A percentile compares a stretch with the other conserved stretches of the same genome.
These are phyloP conservation scores for Hirudo medicinalis DNA, from an alignment of 1,140 invertebrate species.

Conservation along the genomic window DNA sequence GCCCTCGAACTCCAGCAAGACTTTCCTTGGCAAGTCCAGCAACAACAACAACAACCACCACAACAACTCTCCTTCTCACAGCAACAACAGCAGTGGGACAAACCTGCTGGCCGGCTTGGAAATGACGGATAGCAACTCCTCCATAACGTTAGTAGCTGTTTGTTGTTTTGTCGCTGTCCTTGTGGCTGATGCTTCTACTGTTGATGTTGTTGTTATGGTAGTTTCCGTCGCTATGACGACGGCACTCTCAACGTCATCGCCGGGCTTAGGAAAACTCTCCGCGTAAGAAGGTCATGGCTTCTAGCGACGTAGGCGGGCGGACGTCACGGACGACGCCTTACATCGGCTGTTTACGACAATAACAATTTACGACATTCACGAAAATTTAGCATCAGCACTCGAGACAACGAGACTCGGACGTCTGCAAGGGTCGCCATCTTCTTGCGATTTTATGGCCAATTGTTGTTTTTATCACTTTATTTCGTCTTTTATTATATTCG, in stretches of 20 bases:
- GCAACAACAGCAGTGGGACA: not conserved
- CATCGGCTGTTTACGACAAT: too few species aligned
- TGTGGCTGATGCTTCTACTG: not conserved
- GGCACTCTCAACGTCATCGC: too few species aligned
- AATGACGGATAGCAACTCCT: not conserved
- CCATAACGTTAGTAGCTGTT: not conserved
- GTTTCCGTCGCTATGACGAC: not conserved
- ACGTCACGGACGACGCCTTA: too few species aligned
- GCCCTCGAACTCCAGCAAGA: not conserved
- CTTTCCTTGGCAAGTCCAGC: not conserved
- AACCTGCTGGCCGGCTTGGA: not conserved
- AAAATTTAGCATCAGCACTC: too few species aligned
- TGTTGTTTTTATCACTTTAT: not conserved
- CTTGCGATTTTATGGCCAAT: not conserved
- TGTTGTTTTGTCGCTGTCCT: not conserved
- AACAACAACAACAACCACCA: slow-evolving; percentile 4
- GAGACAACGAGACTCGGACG: too few species aligned
- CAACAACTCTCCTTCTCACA: not conserved
- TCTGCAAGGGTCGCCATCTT: too few species aligned
- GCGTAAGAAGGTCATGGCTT: too few species aligned
- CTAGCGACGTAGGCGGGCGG: too few species aligned
- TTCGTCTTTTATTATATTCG: not conserved
- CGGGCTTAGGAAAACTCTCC: too few species aligned
- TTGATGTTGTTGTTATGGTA: not conserved
- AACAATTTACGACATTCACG: too few species aligned